Evolutionary conservation across 2,888 invertebrate species (phyloP), one percentile per base, ranked within the genome.

Genomic region (Mesoligia furuncula): DNA sequence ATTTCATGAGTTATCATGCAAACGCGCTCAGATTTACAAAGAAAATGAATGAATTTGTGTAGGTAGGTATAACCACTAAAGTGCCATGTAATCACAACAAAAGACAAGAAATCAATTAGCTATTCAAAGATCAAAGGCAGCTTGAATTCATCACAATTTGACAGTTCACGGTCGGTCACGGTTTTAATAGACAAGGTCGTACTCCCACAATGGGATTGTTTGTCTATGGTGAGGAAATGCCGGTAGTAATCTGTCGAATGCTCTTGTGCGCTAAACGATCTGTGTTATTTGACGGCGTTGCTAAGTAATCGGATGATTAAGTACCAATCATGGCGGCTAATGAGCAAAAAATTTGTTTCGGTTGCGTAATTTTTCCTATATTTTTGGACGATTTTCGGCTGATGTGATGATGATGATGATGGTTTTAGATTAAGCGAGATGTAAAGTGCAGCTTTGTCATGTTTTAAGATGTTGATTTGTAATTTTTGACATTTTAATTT

Each of bases 81-180:
- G 7, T 69, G n/a, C 5, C 36, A n/a, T 39, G 42, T 62, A 51
- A 39, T 78, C 36, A 83, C 2, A 65, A 42, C 6, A 39, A 45
- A 42, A 48, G 13, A 64, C n/a, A 48, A 81, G 66, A 78, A 68
- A 57, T 15, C 39, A 8, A 66, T 66, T 57, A 48, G 9, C 27
- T 62, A 67, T 77, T 77, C 61, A 73, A 69, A 69, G 70, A 31
- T 71, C 31, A 54, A 51, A 66, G 80, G 66, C 61, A 24, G 24
- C 24, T 78, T 82, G 81, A 80, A 73, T 77, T 87, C 85, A 86
- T 85, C 73, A 45, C 39, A 48, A 62, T 80, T 83, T 80, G 80
- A 64, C 77, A 79, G 45, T 85, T 87, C 87, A 89, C 51, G 87
- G 87, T 45, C 89, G 79, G 75, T 77, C 79, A 80, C 74, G 17